phyloP scores from a whole-genome alignment of 2,797 vertebrate genomes.

The Phataginus tetradactyla region DNA sequence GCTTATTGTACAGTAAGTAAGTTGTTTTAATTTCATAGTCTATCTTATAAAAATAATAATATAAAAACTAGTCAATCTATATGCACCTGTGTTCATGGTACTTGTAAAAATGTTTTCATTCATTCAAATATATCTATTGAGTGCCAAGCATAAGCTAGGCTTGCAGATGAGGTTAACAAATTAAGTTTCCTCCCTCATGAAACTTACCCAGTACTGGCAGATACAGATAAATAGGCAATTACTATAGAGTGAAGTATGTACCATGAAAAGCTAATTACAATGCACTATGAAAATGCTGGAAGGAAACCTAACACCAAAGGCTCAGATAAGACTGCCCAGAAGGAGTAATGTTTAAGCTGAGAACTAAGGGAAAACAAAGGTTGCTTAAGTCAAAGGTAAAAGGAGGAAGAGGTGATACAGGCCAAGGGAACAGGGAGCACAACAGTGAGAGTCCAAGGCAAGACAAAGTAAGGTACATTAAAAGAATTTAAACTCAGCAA shows the following conservation, averaged over 20 bases:
- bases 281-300: background rate
- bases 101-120: conserved; percentile 17
- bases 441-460: background rate
- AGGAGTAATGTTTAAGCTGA: background rate
- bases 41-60: background rate
- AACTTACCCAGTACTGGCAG: background rate
- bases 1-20: background rate
- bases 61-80: background rate
- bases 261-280: background rate
- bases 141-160: background rate
- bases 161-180: conserved; percentile 33
- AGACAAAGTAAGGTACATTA: background rate
- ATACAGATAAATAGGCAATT: background rate
- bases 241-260: background rate
- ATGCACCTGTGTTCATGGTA: background rate
- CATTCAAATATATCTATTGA: background rate
- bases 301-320: background rate
- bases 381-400: background rate
- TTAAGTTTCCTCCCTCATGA: background rate
- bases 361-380: background rate
- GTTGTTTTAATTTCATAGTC: conserved; percentile 27
- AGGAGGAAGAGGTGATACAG: background rate
- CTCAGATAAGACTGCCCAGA: background rate
- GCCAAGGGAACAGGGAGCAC: background rate
- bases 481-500: background rate